Conservation (phyloP, 2,797 vertebrate species). For the Falco rusticolus region DNA sequence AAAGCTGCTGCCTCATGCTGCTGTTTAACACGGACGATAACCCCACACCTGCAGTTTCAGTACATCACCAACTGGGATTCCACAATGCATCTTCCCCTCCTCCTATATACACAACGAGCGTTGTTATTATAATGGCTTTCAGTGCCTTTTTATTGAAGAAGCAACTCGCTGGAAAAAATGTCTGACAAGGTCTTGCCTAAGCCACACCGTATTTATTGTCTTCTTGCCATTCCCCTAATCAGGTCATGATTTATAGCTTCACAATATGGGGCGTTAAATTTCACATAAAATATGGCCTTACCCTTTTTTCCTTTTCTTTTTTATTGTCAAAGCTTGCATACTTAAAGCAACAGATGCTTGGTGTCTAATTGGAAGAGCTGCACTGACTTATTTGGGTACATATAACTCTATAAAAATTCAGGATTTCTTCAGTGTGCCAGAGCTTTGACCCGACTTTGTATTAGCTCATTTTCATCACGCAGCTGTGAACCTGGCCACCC, state of each 20-base stretch:
- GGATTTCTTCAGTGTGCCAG: neutral
- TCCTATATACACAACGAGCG: accelerated
- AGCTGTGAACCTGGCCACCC: neutral
- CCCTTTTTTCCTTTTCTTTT: neutral
- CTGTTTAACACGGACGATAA: neutral
- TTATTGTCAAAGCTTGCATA: neutral
- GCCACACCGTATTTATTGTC: neutral
- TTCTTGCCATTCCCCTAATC: neutral
- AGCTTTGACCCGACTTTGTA: neutral
- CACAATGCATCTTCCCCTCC: neutral
- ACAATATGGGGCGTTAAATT: accelerated
- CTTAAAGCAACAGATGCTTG: accelerated
- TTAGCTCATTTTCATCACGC: neutral
- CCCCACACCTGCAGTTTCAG: neutral
- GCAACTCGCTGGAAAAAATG: neutral
- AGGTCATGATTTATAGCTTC: neutral
- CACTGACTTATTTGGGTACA: neutral
- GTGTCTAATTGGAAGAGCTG: neutral
- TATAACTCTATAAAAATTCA: neutral
- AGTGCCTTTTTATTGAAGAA: neutral
- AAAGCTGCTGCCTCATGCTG: neutral
- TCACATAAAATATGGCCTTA: neutral
- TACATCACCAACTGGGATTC: neutral
- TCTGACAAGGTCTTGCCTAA: neutral
- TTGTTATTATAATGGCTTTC: neutral